These are phyloP conservation scores for Pachydiplax longipennis DNA, from an alignment of 2,888 invertebrate genomes.

Conservation along the genomic window DNA sequence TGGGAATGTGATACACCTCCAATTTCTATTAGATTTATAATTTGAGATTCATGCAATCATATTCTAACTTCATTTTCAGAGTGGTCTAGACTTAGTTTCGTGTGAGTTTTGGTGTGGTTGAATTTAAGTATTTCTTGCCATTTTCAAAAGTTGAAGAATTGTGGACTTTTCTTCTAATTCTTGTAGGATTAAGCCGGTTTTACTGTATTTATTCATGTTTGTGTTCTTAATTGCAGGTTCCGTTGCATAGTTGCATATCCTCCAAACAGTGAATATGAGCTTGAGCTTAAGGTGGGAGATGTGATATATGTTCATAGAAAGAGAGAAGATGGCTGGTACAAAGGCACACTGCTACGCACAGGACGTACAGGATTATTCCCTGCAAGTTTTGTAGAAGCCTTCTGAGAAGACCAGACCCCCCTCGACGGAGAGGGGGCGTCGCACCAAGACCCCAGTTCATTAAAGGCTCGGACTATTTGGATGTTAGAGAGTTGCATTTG, in stretches of 20 bases:
- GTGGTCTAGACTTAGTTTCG: too few relatives aligned
- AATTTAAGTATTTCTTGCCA: too few relatives aligned
- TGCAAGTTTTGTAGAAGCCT: slow-evolving; percentile 88
- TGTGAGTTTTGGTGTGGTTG: too few relatives aligned
- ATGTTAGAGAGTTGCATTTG: slow-evolving; percentile 46
- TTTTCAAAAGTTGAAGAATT: too few relatives aligned
- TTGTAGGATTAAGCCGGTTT: too few relatives aligned
- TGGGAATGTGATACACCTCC: too few relatives aligned
- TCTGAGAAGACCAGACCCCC: slow-evolving; percentile 58
- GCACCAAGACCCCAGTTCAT: not conserved
- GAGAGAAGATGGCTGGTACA: slow-evolving; percentile 95
- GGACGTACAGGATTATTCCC: slow-evolving; percentile 95
- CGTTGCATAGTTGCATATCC: slow-evolving; percentile 94
- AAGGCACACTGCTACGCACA: slow-evolving; percentile 87
- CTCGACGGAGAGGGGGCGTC: slow-evolving; percentile 17
- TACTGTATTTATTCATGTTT: too few relatives aligned
- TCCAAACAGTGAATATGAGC: slow-evolving; percentile 90
- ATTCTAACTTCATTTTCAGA: too few relatives aligned
- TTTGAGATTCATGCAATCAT: too few relatives aligned
- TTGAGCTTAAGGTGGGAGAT: slow-evolving; percentile 89
- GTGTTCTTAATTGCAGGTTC: slow-evolving; percentile 66
- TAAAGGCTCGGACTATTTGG: slow-evolving; percentile 39
- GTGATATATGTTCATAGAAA: slow-evolving; percentile 91
- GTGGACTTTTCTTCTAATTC: too few relatives aligned
- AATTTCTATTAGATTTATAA: too few relatives aligned